Evolutionary conservation across 2,113 vertebrate species (phyloP).

Genomic region (Pardalotus punctatus): DNA sequence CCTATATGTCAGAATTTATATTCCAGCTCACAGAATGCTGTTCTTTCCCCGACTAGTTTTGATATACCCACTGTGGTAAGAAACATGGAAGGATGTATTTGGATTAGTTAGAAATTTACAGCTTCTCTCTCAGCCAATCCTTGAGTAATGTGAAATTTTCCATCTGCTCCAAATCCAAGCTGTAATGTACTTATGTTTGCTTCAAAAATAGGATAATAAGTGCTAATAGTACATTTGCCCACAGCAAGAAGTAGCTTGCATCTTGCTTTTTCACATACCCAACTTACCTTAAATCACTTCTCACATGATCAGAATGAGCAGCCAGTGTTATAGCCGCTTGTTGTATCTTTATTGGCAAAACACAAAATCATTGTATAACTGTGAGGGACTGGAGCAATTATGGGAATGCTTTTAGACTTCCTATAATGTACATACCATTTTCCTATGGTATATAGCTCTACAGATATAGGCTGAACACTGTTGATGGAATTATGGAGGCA

Average conservation of each 20-base stretch:
- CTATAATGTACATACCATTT: not conserved
- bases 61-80: not conserved
- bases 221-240: not conserved
- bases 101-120: not conserved
- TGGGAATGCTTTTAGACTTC: constrained; percentile 5
- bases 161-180: not conserved
- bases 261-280: not conserved
- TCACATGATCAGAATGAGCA: not conserved
- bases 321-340: not conserved
- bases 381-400: not conserved
- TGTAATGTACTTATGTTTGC: not conserved
- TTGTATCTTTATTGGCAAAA: not conserved
- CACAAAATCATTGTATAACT: not conserved
- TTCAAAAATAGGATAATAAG: not conserved
- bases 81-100: not conserved
- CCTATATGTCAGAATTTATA: not conserved
- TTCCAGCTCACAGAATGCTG: not conserved
- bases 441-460: not conserved
- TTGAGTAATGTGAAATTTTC: not conserved
- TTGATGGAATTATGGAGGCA: constrained; percentile 16
- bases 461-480: not conserved
- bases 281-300: not conserved
- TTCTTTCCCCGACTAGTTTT: not conserved
- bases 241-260: not conserved
- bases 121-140: not conserved